Conservation (phyloP, 2,888 invertebrate genomes). For the Augiades crinisus region DNA sequence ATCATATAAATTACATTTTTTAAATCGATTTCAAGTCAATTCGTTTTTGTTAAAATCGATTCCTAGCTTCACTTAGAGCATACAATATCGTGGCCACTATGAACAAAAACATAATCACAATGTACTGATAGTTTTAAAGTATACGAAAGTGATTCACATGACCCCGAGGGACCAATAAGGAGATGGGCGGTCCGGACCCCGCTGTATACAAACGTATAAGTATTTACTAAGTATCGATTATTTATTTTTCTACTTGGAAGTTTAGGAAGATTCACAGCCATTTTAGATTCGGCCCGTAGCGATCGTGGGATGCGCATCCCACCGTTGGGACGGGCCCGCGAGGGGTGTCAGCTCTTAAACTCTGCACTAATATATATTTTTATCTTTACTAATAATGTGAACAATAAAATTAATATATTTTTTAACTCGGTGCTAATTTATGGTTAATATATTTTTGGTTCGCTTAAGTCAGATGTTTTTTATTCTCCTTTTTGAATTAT, state of each 20-base stretch:
- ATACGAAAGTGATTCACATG: conserved; percentile 27
- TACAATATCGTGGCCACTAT: too few relatives aligned
- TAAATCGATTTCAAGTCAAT: too few relatives aligned
- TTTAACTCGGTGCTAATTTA: background rate
- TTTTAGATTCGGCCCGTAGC: conserved; percentile 43
- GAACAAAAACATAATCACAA: conserved; percentile 29
- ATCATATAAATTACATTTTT: too few relatives aligned
- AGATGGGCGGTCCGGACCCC: conserved; percentile 39
- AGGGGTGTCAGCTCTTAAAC: background rate
- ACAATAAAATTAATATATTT: background rate
- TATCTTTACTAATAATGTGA: background rate
- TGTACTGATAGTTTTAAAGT: conserved; percentile 46
- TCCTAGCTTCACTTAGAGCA: too few relatives aligned
- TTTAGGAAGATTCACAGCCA: conserved; percentile 69
- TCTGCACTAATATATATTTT: background rate
- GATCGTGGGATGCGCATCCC: background rate
- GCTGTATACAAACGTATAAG: conserved; percentile 44
- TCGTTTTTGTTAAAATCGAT: too few relatives aligned
- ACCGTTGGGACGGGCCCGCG: conserved; percentile 10
- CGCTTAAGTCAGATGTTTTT: too few relatives aligned
- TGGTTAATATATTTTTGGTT: too few relatives aligned
- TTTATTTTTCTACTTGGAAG: conserved; percentile 63
- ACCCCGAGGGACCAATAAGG: conserved; percentile 55
- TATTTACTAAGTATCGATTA: conserved; percentile 57
- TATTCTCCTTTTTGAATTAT: too few relatives aligned